Percentiles rank a stretch among this genome's conserved stretches.
phyloP scores from a whole-genome alignment of 37 sponge, comb jelly and placozoan genomes.

The Beroe ovata region DNA sequence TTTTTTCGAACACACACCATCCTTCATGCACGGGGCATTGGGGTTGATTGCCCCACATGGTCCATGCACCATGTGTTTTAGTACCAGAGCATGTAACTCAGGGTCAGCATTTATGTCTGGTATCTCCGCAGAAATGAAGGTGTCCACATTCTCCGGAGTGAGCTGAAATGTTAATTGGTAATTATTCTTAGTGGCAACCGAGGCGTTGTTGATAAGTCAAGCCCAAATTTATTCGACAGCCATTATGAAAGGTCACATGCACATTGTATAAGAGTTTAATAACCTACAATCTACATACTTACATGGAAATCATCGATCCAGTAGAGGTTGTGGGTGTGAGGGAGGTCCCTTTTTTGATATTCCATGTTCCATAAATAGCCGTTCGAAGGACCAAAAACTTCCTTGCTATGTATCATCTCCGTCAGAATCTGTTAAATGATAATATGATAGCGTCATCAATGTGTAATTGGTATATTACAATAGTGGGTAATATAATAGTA shows the following conservation, averaged over 20 bases:
- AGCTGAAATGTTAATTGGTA: no score
- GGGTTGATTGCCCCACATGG: conserved; percentile 9
- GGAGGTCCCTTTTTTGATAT: conserved; percentile 37
- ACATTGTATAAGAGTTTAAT: not conserved
- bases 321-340: conserved; percentile 33
- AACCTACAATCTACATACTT: no score
- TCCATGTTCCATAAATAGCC: not conserved
- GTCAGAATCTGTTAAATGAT: not conserved
- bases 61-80: conserved; percentile 9
- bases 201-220: no score
- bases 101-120: conserved; percentile 1
- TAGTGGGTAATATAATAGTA: no score
- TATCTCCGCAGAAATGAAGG: conserved; percentile 4
- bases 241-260: no score
- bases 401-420: not conserved
- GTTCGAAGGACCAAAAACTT: not conserved
- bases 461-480: no score
- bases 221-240: no score
- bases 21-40: not conserved
- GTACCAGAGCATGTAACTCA: not conserved
- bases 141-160: conserved; percentile 45
- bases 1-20: conserved; percentile 20
- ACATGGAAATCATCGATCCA: no score
- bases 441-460: no score
- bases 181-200: no score